Base-by-base conservation (phyloP, 2,888 invertebrate species). In the Orthosia cruda region DNA sequence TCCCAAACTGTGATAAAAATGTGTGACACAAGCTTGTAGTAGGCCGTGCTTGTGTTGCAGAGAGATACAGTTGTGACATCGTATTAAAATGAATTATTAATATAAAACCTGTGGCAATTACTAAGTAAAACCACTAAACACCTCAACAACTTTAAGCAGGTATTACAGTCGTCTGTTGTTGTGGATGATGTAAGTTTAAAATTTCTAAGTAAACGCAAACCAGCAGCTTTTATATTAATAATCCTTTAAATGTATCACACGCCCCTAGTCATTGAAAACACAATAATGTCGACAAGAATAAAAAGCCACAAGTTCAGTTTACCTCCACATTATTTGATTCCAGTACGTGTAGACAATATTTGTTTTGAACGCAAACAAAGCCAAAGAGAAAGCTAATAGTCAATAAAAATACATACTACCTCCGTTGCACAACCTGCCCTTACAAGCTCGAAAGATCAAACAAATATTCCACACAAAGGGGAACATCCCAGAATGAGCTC, bases 371-470 rank as follows among this genome's bases (percentile, higher is more conserved):
- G 52, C 68, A 80, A 74, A 66, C 63, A 82, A 82, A 69, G 47
- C 20, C 58, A 45, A 71, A 57, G 58, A 71, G 64, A 72, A 68
- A 81, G 74, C 59, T 79, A 73, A 81, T 74, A 79, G 57, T 75
- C 70, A 86, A 86, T 83, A 85, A 87, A 87, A 86, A 82, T 84
- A 85, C 71, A 81, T 85, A 81, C 80, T 81, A 85, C 83, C 84
- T 81, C 74, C 77, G 71, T 78, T 87, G 88, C 84, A 84, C 81
- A 86, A 87, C 87, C 89, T 90, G 88, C 89, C 89, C 89, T 89
- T 88, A 88, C 89, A 88, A 90, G 90, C 91, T 90, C 80, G 87
- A 90, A 92, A 96, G 95, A 96, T 96, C 96, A 96, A 96, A 96
- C 95, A 95, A 95, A 95, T 91, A 92, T 91, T 89, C 87, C 61